A percentile compares a stretch with the other conserved stretches of the same genome.
Conservation (phyloP, 1,140 invertebrate species). For the Drosophila pandora region DNA sequence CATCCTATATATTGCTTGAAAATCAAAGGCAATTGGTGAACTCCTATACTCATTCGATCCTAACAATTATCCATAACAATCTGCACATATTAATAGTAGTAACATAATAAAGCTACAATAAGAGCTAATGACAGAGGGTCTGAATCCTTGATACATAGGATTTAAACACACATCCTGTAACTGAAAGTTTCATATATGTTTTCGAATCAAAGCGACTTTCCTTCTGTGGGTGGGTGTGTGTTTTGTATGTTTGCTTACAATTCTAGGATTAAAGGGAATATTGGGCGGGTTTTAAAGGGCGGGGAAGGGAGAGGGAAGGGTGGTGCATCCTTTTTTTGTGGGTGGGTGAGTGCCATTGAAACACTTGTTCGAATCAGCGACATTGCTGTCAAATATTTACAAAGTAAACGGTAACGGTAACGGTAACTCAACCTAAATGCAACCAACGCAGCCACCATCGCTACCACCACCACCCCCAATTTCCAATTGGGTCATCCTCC, state of each 20-base stretch:
- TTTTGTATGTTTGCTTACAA: slow-evolving; percentile 51
- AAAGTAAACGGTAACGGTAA: slow-evolving; percentile 71
- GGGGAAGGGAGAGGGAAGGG: background rate
- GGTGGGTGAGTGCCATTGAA: slow-evolving; percentile 13
- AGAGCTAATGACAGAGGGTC: slow-evolving; percentile 16
- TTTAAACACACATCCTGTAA: slow-evolving; percentile 14
- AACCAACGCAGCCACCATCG: slow-evolving; percentile 48
- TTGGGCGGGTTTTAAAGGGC: too few species aligned
- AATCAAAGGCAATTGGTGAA: slow-evolving; percentile 81
- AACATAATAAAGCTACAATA: slow-evolving; percentile 50
- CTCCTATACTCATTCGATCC: slow-evolving; percentile 35
- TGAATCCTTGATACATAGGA: slow-evolving; percentile 31
- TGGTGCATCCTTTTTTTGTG: background rate
- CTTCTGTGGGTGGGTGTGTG: background rate
- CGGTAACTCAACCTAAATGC: slow-evolving; percentile 76
- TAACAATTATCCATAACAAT: slow-evolving; percentile 29
- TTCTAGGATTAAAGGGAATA: slow-evolving; percentile 35
- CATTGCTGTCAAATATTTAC: slow-evolving; percentile 71
- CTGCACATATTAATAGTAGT: slow-evolving; percentile 10
- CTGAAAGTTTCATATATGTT: slow-evolving; percentile 47
- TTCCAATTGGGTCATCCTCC: background rate
- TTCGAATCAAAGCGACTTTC: slow-evolving; percentile 42
- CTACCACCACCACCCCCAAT: slow-evolving; percentile 9
- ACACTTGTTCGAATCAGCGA: slow-evolving; percentile 31
- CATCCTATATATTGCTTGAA: slow-evolving; percentile 39